These are phyloP conservation scores for Enteromius anoplus DNA, from an alignment of 2,797 vertebrate species.

Conservation along the genomic window DNA sequence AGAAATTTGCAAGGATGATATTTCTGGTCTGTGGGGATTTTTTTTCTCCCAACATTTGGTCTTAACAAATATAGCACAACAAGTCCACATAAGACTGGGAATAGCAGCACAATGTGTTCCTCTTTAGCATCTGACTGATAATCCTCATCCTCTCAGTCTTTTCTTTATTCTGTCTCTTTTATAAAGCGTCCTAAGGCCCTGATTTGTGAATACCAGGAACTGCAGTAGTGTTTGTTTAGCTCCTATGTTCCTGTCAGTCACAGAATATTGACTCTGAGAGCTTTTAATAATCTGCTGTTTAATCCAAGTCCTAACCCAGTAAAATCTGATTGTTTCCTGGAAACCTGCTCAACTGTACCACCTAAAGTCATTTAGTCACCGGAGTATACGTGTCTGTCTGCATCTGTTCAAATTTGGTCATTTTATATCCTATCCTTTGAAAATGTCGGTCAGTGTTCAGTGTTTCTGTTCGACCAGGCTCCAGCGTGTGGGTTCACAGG, in stretches of 20 bases:
- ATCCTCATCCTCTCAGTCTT: conserved; percentile 14
- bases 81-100: not conserved
- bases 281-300: conserved; percentile 49
- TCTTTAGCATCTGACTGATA: conserved; percentile 14
- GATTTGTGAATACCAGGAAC: conserved; percentile 44
- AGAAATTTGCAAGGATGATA: not conserved
- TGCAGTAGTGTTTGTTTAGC: not conserved
- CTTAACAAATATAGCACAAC: not conserved
- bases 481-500: conserved; percentile 36
- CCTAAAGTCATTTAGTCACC: conserved; percentile 24
- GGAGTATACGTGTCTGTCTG: not conserved
- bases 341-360: conserved; percentile 19
- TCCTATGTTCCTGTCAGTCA: conserved; percentile 57
- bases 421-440: not conserved
- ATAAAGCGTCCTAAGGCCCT: not conserved
- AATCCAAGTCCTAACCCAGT: conserved; percentile 34
- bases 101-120: not conserved
- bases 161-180: conserved; percentile 3
- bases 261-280: conserved; percentile 47
- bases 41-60: not conserved
- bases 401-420: not conserved
- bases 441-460: not conserved
- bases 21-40: not conserved
- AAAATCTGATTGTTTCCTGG: conserved; percentile 48
- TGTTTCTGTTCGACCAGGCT: conserved; percentile 4